A percentile compares a stretch with the other conserved stretches of the same genome.
These are phyloP conservation scores for Tichodroma muraria DNA, from an alignment of 2,113 vertebrate species.

Conservation along the genomic window DNA sequence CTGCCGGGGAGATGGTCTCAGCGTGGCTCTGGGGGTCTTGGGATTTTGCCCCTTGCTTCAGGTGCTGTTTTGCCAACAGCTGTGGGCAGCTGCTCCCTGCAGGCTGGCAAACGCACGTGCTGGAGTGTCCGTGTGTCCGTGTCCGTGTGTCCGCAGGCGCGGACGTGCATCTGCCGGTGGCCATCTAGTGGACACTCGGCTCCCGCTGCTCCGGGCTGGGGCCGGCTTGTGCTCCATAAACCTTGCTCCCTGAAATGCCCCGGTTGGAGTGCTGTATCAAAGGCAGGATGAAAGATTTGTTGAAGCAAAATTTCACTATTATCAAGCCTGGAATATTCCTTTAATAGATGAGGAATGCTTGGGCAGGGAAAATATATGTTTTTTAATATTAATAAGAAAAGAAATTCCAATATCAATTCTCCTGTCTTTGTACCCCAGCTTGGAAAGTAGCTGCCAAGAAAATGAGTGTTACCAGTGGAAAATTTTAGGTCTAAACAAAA, in stretches of 20 bases:
- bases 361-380: neutral
- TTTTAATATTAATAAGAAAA: neutral
- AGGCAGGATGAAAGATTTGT: neutral
- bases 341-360: neutral
- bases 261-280: neutral
- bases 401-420: neutral
- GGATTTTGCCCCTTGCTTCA: neutral
- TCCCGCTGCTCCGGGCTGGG: neutral
- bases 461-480: neutral
- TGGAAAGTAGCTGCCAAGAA: neutral
- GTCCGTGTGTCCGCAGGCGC: neutral
- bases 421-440: neutral
- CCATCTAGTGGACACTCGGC: slow-evolving; percentile 40
- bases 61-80: neutral
- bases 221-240: neutral
- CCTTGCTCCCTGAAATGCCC: neutral
- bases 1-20: neutral
- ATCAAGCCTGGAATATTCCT: neutral
- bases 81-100: neutral
- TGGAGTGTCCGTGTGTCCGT: neutral
- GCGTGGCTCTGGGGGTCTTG: rapidly evolving
- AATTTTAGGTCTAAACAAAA: neutral
- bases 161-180: neutral
- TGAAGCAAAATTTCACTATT: neutral
- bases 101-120: neutral